Conservation (phyloP, 2,888 invertebrate genomes). For the Agriotes lineatus region DNA sequence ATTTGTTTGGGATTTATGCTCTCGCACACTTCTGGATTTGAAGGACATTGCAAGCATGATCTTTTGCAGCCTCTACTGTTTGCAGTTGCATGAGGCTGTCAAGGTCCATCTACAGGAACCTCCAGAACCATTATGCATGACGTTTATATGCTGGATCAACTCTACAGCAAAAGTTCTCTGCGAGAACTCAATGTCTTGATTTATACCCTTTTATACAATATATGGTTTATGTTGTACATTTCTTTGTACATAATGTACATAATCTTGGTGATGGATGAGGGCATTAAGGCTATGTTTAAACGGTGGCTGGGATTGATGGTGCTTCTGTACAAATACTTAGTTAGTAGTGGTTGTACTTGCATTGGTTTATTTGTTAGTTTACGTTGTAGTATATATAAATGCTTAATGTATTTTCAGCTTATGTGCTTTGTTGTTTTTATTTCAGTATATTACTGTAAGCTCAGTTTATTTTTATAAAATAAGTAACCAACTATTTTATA, state of each 20-base stretch:
- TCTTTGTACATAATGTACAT: slow-evolving; percentile 46
- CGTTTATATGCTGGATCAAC: slow-evolving; percentile 51
- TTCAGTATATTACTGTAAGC: slow-evolving; percentile 33
- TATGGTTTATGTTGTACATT: slow-evolving; percentile 39
- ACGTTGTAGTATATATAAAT: slow-evolving; percentile 17
- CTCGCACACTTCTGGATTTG: slow-evolving; percentile 48
- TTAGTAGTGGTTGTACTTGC: slow-evolving; percentile 23
- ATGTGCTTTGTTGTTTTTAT: slow-evolving; percentile 46
- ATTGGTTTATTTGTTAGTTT: slow-evolving; percentile 25
- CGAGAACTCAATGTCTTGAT: slow-evolving; percentile 49
- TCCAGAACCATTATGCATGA: slow-evolving; percentile 56
- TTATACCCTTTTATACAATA: slow-evolving; percentile 41
- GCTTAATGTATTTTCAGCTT: slow-evolving; percentile 50
- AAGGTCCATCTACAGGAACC: slow-evolving; percentile 59
- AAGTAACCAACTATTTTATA: too few species aligned
- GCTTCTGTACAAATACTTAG: slow-evolving; percentile 9
- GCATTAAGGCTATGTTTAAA: slow-evolving; percentile 16
- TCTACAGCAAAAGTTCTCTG: slow-evolving; percentile 53
- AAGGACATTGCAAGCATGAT: slow-evolving; percentile 56
- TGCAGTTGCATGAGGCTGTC: slow-evolving; percentile 55
- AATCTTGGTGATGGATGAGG: slow-evolving; percentile 44
- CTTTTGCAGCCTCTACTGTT: slow-evolving; percentile 54
- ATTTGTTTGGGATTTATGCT: slow-evolving; percentile 47
- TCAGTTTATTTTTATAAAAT: not conserved
- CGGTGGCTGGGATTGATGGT: slow-evolving; percentile 33